Conservation (phyloP, 1,140 invertebrate genomes). For the Tetramorium alpestre region DNA sequence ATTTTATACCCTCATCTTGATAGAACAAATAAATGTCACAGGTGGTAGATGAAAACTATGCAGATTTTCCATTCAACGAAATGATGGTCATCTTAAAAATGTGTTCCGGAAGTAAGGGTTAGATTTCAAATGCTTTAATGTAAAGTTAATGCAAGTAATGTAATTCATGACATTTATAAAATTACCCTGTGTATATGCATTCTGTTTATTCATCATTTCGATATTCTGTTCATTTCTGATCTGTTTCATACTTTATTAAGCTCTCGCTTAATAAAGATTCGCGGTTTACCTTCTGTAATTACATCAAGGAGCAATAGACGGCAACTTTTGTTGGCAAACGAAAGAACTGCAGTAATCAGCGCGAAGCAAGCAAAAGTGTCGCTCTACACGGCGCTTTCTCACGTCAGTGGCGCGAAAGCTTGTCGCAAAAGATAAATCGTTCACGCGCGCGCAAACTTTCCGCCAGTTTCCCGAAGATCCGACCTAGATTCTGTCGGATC, state of each 20-base stretch:
- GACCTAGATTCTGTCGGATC: slow-evolving; percentile 48
- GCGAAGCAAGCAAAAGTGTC: slow-evolving; percentile 15
- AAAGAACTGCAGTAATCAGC: not conserved
- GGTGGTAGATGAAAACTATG: no score
- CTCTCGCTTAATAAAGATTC: not conserved
- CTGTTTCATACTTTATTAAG: not conserved
- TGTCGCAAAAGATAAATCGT: slow-evolving; percentile 58
- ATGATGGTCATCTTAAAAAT: no score
- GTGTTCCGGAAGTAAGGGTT: no score
- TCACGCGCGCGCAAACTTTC: slow-evolving; percentile 40
- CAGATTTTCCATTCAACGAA: no score
- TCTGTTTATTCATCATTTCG: not conserved
- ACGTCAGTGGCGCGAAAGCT: slow-evolving; percentile 11
- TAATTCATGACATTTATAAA: no score
- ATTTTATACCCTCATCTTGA: no score
- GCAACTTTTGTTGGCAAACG: not conserved
- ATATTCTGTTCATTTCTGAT: not conserved
- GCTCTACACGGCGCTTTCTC: not conserved
- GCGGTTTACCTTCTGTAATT: not conserved
- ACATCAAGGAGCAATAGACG: not conserved
- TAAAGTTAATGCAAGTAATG: no score
- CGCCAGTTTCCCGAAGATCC: slow-evolving; percentile 33
- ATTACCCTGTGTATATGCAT: no score
- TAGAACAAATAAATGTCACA: no score
- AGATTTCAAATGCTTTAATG: no score